Percentiles rank a stretch among this genome's conserved stretches.
phyloP scores from a whole-genome alignment of 2,113 vertebrate species.

The Chaetodon trifascialis region DNA sequence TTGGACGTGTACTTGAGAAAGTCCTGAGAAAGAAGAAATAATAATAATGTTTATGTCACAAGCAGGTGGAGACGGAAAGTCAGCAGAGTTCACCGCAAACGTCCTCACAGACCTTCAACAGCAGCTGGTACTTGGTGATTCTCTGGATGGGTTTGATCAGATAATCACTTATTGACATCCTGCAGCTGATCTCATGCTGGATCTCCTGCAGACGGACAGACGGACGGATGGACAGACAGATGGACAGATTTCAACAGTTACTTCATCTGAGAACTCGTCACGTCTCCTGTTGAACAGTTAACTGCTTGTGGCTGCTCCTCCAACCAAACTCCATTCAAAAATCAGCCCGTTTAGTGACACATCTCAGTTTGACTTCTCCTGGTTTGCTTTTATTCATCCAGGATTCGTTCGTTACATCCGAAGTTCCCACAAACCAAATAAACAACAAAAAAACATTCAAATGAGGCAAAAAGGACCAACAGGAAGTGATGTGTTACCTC shows the following conservation, averaged over 20 bases:
- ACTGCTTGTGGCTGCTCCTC: not conserved
- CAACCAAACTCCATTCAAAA: not conserved
- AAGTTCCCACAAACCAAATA: too few species aligned
- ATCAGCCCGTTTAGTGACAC: not conserved
- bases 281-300: not conserved
- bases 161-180: constrained; percentile 95
- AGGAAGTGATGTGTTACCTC: constrained; percentile 85
- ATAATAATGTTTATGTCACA: not conserved
- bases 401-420: too few species aligned
- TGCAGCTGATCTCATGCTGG: constrained; percentile 94
- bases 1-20: constrained; percentile 96
- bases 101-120: constrained; percentile 90
- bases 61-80: not conserved
- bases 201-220: constrained; percentile 86
- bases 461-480: not conserved
- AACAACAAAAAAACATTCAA: not conserved
- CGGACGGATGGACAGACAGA: not conserved
- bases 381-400: too few species aligned
- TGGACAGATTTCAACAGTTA: not conserved
- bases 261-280: too few species aligned
- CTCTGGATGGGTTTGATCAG: constrained; percentile 99
- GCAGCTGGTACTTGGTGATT: constrained; percentile 98
- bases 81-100: too few species aligned
- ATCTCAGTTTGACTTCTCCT: too few species aligned
- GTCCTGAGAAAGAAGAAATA: constrained; percentile 83